phyloP scores from a whole-genome alignment of 2,888 invertebrate species.

The Platycheirus albimanus region DNA sequence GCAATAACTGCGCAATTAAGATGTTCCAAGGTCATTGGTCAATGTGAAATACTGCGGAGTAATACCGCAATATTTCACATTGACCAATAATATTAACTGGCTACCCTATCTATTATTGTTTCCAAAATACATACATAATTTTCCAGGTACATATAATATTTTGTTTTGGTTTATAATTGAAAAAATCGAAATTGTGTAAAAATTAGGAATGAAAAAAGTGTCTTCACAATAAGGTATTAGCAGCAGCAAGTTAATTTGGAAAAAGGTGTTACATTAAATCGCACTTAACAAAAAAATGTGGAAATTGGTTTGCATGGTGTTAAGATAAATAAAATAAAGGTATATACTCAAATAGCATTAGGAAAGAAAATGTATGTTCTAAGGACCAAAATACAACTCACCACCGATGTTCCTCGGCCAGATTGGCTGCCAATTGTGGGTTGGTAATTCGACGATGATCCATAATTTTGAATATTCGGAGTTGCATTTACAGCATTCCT shows the following conservation, averaged over 20 bases:
- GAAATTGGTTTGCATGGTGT: constrained; percentile 58
- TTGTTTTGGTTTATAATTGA: too few species aligned
- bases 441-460: constrained; percentile 86
- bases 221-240: constrained; percentile 11
- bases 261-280: constrained; percentile 51
- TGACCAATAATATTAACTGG: too few species aligned
- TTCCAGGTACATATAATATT: constrained; percentile 18
- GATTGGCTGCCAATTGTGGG: constrained; percentile 90
- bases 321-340: constrained; percentile 39
- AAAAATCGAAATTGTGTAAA: constrained; percentile 17
- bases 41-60: too few species aligned
- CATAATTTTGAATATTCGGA: constrained; percentile 77
- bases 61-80: too few species aligned
- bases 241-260: constrained; percentile 19
- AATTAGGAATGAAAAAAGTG: constrained; percentile 7
- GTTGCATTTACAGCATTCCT: constrained; percentile 82
- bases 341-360: constrained; percentile 49
- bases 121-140: background rate
- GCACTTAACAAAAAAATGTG: constrained; percentile 46
- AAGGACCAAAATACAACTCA: constrained; percentile 83
- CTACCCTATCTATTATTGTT: too few species aligned
- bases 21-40: too few species aligned
- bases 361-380: background rate
- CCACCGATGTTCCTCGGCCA: constrained; percentile 93
- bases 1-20: too few species aligned